Percentiles rank a stretch among this genome's conserved stretches.
Evolutionary conservation across 2,113 vertebrate genomes (phyloP).

Genomic region (Corydoras sp.): DNA sequence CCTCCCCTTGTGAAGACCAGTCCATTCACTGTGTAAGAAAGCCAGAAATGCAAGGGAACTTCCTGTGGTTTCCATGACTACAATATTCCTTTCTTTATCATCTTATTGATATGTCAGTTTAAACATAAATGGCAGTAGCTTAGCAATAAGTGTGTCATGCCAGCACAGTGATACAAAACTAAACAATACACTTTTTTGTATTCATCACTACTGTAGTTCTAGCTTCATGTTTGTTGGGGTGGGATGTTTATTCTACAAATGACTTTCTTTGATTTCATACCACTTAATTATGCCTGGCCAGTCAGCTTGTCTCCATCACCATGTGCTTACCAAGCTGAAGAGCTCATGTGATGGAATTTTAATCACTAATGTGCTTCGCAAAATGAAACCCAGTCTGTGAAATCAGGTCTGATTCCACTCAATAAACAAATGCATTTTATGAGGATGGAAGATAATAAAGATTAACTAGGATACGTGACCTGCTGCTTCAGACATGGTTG

Average conservation of each 20-base stretch:
- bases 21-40: too few species aligned
- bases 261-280: slow-evolving; percentile 31
- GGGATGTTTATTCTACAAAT: slow-evolving; percentile 22
- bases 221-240: background rate
- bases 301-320: slow-evolving; percentile 34
- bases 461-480: slow-evolving; percentile 37
- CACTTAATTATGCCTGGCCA: slow-evolving; percentile 31
- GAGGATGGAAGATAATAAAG: slow-evolving; percentile 46
- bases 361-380: slow-evolving; percentile 50
- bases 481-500: slow-evolving; percentile 29
- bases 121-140: too few species aligned
- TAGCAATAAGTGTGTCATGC: too few species aligned
- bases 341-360: slow-evolving; percentile 43
- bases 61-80: too few species aligned
- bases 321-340: slow-evolving; percentile 37
- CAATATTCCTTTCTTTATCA: too few species aligned
- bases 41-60: too few species aligned
- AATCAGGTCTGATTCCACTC: slow-evolving; percentile 56
- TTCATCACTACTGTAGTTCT: slow-evolving; percentile 11
- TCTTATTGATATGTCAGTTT: too few species aligned
- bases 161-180: too few species aligned
- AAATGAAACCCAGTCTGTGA: slow-evolving; percentile 53
- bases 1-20: too few species aligned
- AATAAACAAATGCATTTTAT: slow-evolving; percentile 43
- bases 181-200: too few species aligned